These are phyloP conservation scores for Drosophila dives DNA, from an alignment of 2,888 invertebrate species.

Conservation along the genomic window DNA sequence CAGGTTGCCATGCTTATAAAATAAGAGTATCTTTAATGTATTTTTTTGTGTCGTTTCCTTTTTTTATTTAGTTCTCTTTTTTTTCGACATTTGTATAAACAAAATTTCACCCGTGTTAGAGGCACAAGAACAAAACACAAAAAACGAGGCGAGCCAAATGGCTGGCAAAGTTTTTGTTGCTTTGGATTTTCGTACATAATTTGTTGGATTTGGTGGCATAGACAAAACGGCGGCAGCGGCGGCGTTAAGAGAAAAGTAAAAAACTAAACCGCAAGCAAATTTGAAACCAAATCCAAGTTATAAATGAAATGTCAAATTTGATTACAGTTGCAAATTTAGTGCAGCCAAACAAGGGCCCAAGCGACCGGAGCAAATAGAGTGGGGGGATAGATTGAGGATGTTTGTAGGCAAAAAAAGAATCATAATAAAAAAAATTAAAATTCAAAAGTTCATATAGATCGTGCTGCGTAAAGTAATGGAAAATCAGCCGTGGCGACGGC, in stretches of 20 bases:
- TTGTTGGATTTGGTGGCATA: slow-evolving; percentile 45
- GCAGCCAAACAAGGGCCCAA: slow-evolving; percentile 23
- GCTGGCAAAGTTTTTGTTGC: slow-evolving; percentile 54
- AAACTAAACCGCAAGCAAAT: slow-evolving; percentile 24
- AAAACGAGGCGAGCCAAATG: slow-evolving; percentile 15
- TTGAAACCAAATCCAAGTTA: slow-evolving; percentile 47
- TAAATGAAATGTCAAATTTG: slow-evolving; percentile 71
- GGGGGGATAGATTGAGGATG: slow-evolving; percentile 17
- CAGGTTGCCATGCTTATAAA: slow-evolving; percentile 28
- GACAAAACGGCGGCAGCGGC: slow-evolving; percentile 70
- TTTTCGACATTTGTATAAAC: slow-evolving; percentile 41
- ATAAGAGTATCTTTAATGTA: slow-evolving; percentile 31
- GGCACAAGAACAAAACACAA: slow-evolving; percentile 20
- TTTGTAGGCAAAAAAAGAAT: slow-evolving; percentile 2
- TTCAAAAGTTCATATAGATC: slow-evolving; percentile 46
- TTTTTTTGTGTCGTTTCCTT: slow-evolving; percentile 3
- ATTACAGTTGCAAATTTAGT: slow-evolving; percentile 56
- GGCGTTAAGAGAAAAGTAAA: slow-evolving; percentile 3
- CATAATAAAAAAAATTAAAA: slow-evolving; percentile 8
- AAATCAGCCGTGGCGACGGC: slow-evolving; percentile 32
- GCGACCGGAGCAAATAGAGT: slow-evolving; percentile 1
- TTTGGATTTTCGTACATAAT: slow-evolving; percentile 24
- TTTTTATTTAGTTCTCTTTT: neutral
- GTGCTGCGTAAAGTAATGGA: slow-evolving; percentile 53
- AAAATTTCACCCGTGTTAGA: slow-evolving; percentile 29